Percentiles rank a stretch among this genome's conserved stretches.
These are phyloP conservation scores for Drosophila lini DNA, from an alignment of 1,140 invertebrate genomes.

Conservation along the genomic window DNA sequence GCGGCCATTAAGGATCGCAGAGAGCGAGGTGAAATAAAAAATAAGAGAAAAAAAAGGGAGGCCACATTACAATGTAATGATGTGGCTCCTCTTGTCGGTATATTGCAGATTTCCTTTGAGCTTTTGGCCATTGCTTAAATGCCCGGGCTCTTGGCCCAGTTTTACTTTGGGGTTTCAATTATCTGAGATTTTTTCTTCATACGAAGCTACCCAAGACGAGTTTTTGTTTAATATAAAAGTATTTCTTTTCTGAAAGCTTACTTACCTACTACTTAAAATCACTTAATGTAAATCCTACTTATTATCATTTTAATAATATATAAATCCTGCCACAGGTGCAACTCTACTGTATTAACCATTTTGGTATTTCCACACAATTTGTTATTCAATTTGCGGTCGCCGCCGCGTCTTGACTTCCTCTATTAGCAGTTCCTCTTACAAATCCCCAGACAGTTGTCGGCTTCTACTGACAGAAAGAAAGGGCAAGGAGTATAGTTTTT, in stretches of 20 bases:
- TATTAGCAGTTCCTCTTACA: conserved; percentile 22
- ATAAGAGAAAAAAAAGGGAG: not conserved
- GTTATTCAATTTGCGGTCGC: conserved; percentile 24
- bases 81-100: conserved; percentile 44
- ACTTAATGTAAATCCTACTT: not conserved
- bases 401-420: conserved; percentile 22
- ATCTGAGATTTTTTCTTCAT: conserved; percentile 31
- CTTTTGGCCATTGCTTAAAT: conserved; percentile 40
- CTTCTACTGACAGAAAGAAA: conserved; percentile 26
- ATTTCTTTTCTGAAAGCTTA: conserved; percentile 16
- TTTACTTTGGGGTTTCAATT: conserved; percentile 47
- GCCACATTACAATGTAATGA: conserved; percentile 67
- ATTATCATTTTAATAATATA: not conserved
- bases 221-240: not conserved
- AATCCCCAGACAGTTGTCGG: conserved; percentile 9
- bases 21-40: not conserved
- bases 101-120: conserved; percentile 42
- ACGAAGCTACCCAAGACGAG: not conserved
- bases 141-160: conserved; percentile 35
- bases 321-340: not conserved
- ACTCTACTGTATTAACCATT: not conserved
- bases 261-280: not conserved
- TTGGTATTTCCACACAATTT: conserved; percentile 30
- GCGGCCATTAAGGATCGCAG: conserved; percentile 60
- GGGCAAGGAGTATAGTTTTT: conserved; percentile 30